Percentiles rank a stretch among this genome's conserved stretches.
Conservation (phyloP, 2,888 invertebrate genomes). For the Apodemia duryi region DNA sequence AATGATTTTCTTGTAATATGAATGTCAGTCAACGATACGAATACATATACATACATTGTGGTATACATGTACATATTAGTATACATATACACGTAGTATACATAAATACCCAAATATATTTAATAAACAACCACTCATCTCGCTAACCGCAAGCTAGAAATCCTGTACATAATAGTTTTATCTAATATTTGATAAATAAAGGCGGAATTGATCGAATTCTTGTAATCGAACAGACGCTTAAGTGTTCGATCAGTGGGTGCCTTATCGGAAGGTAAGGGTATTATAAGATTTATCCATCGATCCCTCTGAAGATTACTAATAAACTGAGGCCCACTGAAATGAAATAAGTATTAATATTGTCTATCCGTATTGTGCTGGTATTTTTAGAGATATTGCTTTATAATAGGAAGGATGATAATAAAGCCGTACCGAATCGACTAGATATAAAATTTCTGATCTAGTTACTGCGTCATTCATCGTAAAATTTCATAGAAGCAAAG, state of each 20-base stretch:
- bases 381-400: slow-evolving; percentile 1
- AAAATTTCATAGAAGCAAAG: no score
- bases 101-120: no score
- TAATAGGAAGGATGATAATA: not conserved
- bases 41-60: no score
- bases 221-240: slow-evolving; percentile 13
- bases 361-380: not conserved
- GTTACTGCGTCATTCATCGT: no score
- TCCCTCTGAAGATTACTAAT: not conserved
- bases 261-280: slow-evolving; percentile 9
- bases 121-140: no score
- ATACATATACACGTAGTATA: no score
- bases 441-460: no score
- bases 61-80: no score
- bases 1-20: no score
- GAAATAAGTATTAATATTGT: slow-evolving; percentile 7
- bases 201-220: not conserved
- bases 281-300: slow-evolving; percentile 10
- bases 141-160: no score
- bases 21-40: no score
- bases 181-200: slow-evolving; percentile 2
- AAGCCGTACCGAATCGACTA: no score
- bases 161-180: not conserved
- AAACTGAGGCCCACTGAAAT: not conserved
- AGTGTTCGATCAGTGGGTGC: slow-evolving; percentile 14